Conservation (phyloP, 1,140 invertebrate species). For the Drosophila tani region DNA sequence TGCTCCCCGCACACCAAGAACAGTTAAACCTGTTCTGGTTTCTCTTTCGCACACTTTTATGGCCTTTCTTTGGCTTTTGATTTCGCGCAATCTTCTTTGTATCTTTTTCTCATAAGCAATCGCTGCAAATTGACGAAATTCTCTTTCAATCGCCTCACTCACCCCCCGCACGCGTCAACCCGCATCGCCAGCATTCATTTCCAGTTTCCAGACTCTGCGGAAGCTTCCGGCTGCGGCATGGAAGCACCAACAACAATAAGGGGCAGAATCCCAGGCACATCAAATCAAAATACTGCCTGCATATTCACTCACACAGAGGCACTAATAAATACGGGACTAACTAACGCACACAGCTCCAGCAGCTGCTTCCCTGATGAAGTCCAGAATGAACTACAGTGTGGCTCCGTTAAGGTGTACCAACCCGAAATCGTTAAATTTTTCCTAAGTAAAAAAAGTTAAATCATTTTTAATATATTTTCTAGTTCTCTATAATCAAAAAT, state of each 20-base stretch:
- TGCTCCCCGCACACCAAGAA: conserved; percentile 45
- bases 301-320: background rate
- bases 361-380: conserved; percentile 7
- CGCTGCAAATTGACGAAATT: conserved; percentile 25
- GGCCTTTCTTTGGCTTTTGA: conserved; percentile 42
- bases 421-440: background rate
- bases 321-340: conserved; percentile 10
- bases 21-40: conserved; percentile 71
- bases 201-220: conserved; percentile 28
- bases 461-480: no score
- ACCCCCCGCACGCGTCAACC: conserved; percentile 1
- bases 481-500: background rate
- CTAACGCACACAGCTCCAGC: conserved; percentile 16
- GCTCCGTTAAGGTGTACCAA: background rate
- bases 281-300: conserved; percentile 19
- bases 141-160: conserved; percentile 13
- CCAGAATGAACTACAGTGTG: conserved; percentile 18
- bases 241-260: conserved; percentile 10
- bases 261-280: conserved; percentile 3
- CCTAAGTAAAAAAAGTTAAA: no score
- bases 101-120: conserved; percentile 22
- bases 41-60: conserved; percentile 44
- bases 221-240: conserved; percentile 42
- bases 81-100: conserved; percentile 22
- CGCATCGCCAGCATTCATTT: conserved; percentile 34